Base-by-base conservation (phyloP, 2,888 invertebrate genomes). In the Icerya purchasi region DNA sequence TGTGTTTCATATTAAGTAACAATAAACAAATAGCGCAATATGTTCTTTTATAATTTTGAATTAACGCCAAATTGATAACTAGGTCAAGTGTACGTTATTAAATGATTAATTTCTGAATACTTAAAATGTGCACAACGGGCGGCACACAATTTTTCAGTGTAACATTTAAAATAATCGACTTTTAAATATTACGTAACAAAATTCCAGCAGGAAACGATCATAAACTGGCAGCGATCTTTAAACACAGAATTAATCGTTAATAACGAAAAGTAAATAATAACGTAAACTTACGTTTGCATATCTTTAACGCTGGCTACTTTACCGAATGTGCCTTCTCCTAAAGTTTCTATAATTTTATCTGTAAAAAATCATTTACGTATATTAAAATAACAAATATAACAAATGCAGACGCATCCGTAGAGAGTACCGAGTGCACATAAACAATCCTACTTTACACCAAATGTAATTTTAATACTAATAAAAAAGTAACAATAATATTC, bases 281-380 rank as follows among this genome's bases (percentile, higher is more conserved):
- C 14, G 21, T 52, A 59, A 57, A 66, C 67, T 67, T 63, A 67
- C 67, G 64, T 87, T 78, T 89, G 85, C 72, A 88, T 77, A 77
- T 96, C 96, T 77, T 89, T 89, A 75, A 94, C 94, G 81, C 96
- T 90, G 72, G 97, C 94, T 72, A 98, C 97, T 81, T 97, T 96
- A 74, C 98, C 98, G 82, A 98, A 98, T 69, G 98, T 98, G 73
- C 98, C 98, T 79, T 98, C 97, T 70, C 98, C 98, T 72, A 98
- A 85, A 70, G 97, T 98, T 76, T 86, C 84, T 78, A 92, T 81
- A 77, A 98, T 88, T 82, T 92, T 91, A 86, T 96, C 97, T 97
- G 90, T 72, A 86, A 88, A 79, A 75, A 78, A 36, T n/a, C n/a
- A n/a, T n/a, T n/a, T n/a, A n/a, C n/a, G n/a, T n/a, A n/a, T n/a